These are phyloP conservation scores for Rhimphoctona megacephalus DNA, from an alignment of 2,888 invertebrate genomes.

Conservation along the genomic window DNA sequence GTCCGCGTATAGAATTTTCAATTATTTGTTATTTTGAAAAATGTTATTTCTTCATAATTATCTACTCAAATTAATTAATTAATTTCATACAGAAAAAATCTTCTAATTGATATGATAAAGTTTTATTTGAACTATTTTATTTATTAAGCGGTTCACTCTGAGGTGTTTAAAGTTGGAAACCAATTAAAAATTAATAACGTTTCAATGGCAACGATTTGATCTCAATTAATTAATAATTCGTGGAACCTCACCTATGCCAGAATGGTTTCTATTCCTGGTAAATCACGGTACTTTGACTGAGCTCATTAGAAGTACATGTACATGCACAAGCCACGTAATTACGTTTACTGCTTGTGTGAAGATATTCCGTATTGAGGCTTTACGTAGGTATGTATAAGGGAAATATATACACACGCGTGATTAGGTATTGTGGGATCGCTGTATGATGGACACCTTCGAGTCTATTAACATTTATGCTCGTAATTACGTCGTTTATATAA, in stretches of 20 bases:
- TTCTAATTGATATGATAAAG: background rate
- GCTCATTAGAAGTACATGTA: constrained; percentile 17
- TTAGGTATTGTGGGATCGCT: constrained; percentile 34
- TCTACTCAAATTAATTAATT: background rate
- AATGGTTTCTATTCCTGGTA: background rate
- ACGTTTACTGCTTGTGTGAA: constrained; percentile 4
- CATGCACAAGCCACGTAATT: constrained; percentile 28
- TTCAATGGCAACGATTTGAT: constrained; percentile 1
- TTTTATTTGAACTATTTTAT: background rate
- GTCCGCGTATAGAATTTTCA: background rate
- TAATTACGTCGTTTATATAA: background rate
- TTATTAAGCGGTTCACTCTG: background rate
- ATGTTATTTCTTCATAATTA: background rate
- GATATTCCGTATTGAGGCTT: constrained; percentile 11
- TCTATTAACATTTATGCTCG: constrained; percentile 19
- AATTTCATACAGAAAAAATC: background rate
- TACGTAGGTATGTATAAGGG: background rate
- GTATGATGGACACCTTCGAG: constrained; percentile 18
- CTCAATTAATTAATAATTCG: background rate
- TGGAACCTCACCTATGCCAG: background rate
- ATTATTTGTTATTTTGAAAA: background rate
- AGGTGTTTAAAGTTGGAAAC: background rate
- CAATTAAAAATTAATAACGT: background rate
- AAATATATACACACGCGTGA: constrained; percentile 17
- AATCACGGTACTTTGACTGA: background rate